These are phyloP conservation scores for Acanthurus tractus DNA, from an alignment of 2,797 vertebrate species.

Conservation along the genomic window DNA sequence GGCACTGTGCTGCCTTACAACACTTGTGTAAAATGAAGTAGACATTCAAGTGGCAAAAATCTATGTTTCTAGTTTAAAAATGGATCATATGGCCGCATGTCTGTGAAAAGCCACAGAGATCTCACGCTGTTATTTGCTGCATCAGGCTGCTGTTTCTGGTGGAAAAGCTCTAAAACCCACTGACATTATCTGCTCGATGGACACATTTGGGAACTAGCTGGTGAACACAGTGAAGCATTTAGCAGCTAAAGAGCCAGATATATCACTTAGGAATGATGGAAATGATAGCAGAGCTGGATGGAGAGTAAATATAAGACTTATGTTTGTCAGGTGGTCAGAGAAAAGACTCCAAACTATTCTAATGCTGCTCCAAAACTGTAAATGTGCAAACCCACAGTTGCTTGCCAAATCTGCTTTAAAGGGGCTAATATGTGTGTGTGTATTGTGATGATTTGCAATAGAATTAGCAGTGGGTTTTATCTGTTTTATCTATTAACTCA, in stretches of 20 bases:
- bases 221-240: slow-evolving; percentile 5
- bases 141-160: background rate
- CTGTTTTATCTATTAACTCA: too few relatives aligned
- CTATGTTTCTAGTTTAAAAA: too few relatives aligned
- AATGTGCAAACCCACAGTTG: background rate
- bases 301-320: background rate
- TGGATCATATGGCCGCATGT: too few relatives aligned
- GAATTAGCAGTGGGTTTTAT: too few relatives aligned
- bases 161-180: background rate
- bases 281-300: background rate
- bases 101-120: background rate
- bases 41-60: too few relatives aligned
- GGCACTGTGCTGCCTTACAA: too few relatives aligned
- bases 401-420: background rate
- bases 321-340: slow-evolving; percentile 5
- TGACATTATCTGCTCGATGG: background rate
- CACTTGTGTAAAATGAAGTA: too few relatives aligned
- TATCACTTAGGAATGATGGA: background rate
- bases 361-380: background rate
- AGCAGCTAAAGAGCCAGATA: background rate
- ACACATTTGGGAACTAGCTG: background rate
- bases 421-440: too few relatives aligned
- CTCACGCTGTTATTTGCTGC: background rate
- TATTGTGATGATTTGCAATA: too few relatives aligned
- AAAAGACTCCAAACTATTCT: background rate